Evolutionary conservation across 2,113 vertebrate genomes (phyloP).

Genomic region (Neolamprologus sp.): DNA sequence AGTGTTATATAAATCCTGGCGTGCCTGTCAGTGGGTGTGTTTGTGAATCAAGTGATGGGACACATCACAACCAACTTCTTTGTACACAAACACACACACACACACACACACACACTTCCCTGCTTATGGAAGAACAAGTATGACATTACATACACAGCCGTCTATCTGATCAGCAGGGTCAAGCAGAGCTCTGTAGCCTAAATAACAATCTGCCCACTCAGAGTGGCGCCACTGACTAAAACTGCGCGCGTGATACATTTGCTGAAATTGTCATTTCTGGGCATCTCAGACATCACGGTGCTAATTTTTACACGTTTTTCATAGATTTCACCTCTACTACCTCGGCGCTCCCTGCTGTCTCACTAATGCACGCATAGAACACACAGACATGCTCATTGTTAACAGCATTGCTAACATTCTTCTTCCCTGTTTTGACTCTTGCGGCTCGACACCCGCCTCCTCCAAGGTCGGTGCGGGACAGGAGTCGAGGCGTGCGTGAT

Average conservation of each 20-base stretch:
- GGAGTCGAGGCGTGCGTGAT: neutral
- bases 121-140: neutral
- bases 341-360: neutral
- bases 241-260: neutral
- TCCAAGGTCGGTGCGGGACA: neutral
- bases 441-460: neutral
- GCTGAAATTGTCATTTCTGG: neutral
- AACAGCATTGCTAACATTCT: neutral
- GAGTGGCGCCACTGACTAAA: neutral
- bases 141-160: neutral
- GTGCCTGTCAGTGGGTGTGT: neutral
- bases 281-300: neutral
- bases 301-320: neutral
- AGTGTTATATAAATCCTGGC: constrained; percentile 37
- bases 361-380: neutral
- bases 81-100: neutral
- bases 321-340: neutral
- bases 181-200: constrained; percentile 17
- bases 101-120: neutral
- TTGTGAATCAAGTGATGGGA: neutral
- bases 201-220: constrained; percentile 44
- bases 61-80: neutral
- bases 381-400: neutral
- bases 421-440: neutral
- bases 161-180: constrained; percentile 26